phyloP scores from a whole-genome alignment of 2,888 invertebrate genomes.

The Melangyna quadrimaculata region DNA sequence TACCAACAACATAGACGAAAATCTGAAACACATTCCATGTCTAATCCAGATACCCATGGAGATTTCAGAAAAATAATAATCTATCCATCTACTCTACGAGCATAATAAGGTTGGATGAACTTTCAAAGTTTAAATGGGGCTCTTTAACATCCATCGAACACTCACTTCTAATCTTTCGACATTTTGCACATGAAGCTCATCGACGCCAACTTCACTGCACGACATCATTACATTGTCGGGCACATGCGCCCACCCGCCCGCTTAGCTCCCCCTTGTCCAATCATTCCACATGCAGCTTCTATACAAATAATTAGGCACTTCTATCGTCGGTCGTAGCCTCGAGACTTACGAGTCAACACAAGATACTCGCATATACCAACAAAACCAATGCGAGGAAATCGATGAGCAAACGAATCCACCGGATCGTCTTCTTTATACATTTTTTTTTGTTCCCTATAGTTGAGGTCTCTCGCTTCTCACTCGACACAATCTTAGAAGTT shows the following conservation, averaged over 20 bases:
- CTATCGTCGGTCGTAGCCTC: constrained; percentile 6
- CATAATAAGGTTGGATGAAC: constrained; percentile 67
- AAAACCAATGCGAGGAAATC: constrained; percentile 32
- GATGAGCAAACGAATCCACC: constrained; percentile 42
- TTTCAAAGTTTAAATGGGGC: constrained; percentile 66
- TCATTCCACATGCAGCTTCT: background rate
- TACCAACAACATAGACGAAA: background rate
- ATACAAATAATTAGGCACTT: constrained; percentile 58
- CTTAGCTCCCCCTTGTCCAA: background rate
- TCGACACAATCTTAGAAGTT: constrained; percentile 15
- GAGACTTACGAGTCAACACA: constrained; percentile 1
- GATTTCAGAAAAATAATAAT: constrained; percentile 32
- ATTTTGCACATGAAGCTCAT: constrained; percentile 65
- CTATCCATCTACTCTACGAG: no score
- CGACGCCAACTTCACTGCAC: constrained; percentile 71
- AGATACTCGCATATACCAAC: background rate
- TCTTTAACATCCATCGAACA: constrained; percentile 59
- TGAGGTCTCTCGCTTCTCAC: constrained; percentile 3
- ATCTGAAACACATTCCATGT: constrained; percentile 63
- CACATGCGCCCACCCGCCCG: constrained; percentile 7
- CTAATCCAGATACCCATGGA: constrained; percentile 37
- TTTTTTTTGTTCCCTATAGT: background rate
- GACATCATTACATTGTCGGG: constrained; percentile 64
- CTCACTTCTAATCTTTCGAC: constrained; percentile 69
- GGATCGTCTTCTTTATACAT: constrained; percentile 31